These are phyloP conservation scores for Linnaemya tessellans DNA, from an alignment of 2,888 invertebrate genomes.

Conservation along the genomic window DNA sequence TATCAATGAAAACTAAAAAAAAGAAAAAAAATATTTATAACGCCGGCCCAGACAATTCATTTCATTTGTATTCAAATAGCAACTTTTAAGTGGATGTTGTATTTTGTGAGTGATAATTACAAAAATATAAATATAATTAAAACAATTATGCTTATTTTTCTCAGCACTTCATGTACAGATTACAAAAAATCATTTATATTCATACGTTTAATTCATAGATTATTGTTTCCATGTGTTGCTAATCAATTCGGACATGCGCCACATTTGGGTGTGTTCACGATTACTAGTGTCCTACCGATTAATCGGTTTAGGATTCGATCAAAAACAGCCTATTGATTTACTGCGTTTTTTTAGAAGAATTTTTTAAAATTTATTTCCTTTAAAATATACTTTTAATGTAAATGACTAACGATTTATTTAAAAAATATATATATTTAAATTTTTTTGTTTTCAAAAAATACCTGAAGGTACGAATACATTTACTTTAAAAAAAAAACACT, in stretches of 20 bases:
- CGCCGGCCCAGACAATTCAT: slow-evolving; percentile 26
- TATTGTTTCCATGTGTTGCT: slow-evolving; percentile 27
- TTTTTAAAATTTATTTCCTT: too few species aligned
- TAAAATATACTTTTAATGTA: too few species aligned
- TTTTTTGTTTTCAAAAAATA: too few species aligned
- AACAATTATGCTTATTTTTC: slow-evolving; percentile 44
- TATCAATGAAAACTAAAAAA: slow-evolving; percentile 52
- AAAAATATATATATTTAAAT: too few species aligned
- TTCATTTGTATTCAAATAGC: slow-evolving; percentile 32
- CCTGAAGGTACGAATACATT: too few species aligned
- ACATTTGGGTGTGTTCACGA: neutral
- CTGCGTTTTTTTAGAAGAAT: too few species aligned
- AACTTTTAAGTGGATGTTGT: neutral
- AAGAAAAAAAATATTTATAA: neutral
- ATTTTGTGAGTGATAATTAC: slow-evolving; percentile 3
- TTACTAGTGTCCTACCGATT: neutral
- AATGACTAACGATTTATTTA: too few species aligned
- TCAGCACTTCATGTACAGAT: slow-evolving; percentile 37
- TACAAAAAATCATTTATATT: slow-evolving; percentile 58
- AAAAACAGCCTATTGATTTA: too few species aligned
- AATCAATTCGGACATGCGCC: neutral
- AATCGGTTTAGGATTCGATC: neutral
- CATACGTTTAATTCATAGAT: slow-evolving; percentile 31
- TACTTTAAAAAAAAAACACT: too few species aligned
- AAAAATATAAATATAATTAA: slow-evolving; percentile 54